Percentiles rank a stretch among this genome's conserved stretches.
These are phyloP conservation scores for Drosophila baimaii DNA, from an alignment of 1,140 invertebrate species.

Conservation along the genomic window DNA sequence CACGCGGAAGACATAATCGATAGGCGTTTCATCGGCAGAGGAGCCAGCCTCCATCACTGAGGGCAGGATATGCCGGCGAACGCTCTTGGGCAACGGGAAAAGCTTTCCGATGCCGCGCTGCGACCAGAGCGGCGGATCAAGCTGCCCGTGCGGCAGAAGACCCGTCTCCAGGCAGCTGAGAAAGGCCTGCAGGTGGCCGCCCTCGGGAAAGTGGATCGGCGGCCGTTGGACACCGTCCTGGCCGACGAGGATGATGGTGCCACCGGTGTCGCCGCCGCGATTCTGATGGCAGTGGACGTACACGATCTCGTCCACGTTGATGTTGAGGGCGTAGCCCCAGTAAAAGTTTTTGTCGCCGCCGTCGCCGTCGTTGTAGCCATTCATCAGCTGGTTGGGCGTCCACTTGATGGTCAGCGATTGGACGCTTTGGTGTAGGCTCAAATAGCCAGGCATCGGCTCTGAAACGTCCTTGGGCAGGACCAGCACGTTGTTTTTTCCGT, in stretches of 20 bases:
- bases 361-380: constrained; percentile 90
- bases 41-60: constrained; percentile 87
- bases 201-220: constrained; percentile 96
- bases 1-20: constrained; percentile 96
- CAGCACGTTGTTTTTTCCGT: constrained; percentile 97
- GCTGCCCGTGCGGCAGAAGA: constrained; percentile 92
- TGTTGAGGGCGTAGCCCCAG: constrained; percentile 96
- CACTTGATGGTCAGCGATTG: constrained; percentile 90
- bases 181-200: constrained; percentile 94
- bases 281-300: constrained; percentile 98
- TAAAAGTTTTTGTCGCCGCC: constrained; percentile 90
- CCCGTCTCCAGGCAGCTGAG: constrained; percentile 95
- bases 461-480: constrained; percentile 93
- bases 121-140: constrained; percentile 97
- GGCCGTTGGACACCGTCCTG: constrained; percentile 97
- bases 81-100: constrained; percentile 89
- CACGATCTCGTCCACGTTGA: constrained; percentile 94
- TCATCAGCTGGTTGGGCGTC: constrained; percentile 97
- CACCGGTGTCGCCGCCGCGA: constrained; percentile 88
- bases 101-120: constrained; percentile 92
- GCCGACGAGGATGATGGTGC: constrained; percentile 95
- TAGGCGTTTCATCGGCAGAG: constrained; percentile 88
- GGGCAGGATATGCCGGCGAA: constrained; percentile 87
- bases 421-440: constrained; percentile 94
- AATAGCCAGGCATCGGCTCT: constrained; percentile 94